phyloP scores from a whole-genome alignment of 2,888 invertebrate species.

The Lasioglossum zephyrum region DNA sequence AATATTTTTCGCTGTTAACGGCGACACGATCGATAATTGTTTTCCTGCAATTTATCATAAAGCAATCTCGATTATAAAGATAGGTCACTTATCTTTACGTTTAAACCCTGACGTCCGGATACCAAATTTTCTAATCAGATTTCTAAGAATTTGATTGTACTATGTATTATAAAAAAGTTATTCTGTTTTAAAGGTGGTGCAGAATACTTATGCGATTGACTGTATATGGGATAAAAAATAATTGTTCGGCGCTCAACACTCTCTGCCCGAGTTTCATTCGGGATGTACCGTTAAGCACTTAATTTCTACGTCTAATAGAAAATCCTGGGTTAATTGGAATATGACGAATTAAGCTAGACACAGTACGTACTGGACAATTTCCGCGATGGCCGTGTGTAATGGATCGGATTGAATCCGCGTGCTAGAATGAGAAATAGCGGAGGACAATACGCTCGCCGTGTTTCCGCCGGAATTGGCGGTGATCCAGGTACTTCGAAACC shows the following conservation, averaged over 20 bases:
- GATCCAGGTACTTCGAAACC: slow-evolving; percentile 56
- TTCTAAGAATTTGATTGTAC: not conserved
- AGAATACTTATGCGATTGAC: too few species aligned
- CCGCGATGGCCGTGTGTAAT: slow-evolving; percentile 41
- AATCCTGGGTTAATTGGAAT: not conserved
- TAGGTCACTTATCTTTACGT: not conserved
- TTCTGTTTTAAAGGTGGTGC: too few species aligned
- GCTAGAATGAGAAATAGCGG: slow-evolving; percentile 59
- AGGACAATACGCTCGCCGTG: slow-evolving; percentile 48
- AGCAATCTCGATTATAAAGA: not conserved
- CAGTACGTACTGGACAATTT: slow-evolving; percentile 30
- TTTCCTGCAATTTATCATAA: not conserved
- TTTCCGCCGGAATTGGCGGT: slow-evolving; percentile 43
- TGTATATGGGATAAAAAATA: not conserved
- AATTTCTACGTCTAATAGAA: not conserved
- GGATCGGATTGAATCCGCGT: slow-evolving; percentile 52
- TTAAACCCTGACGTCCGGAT: not conserved
- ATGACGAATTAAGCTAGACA: not conserved
- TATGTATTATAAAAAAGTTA: too few species aligned
- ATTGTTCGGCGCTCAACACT: too few species aligned
- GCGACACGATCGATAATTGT: not conserved
- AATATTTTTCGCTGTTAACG: not conserved
- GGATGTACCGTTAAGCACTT: not conserved
- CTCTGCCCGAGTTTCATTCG: too few species aligned
- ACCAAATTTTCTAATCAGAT: not conserved